A percentile compares a stretch with the other conserved stretches of the same genome.
Conservation (phyloP, 1,140 invertebrate genomes). For the Drosophila littoralis region DNA sequence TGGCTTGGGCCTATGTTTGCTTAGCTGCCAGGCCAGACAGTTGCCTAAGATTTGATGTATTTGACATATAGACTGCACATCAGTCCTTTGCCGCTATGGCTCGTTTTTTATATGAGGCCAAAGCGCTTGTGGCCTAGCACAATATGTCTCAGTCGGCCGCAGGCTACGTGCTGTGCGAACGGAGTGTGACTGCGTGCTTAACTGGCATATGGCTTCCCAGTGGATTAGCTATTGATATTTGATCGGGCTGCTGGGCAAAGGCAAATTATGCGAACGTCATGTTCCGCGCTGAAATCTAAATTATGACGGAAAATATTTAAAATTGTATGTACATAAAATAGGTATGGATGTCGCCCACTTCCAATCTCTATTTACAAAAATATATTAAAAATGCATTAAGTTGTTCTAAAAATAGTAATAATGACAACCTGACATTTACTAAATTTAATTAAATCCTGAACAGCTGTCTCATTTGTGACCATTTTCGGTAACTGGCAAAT, state of each 20-base stretch:
- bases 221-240: slow-evolving; percentile 40
- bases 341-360: neutral
- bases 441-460: slow-evolving; percentile 63
- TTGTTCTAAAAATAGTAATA: slow-evolving; percentile 6
- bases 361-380: slow-evolving; percentile 13
- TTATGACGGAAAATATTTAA: slow-evolving; percentile 52
- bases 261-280: neutral
- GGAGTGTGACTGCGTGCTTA: neutral
- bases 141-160: slow-evolving; percentile 76
- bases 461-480: slow-evolving; percentile 34
- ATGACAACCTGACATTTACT: slow-evolving; percentile 35
- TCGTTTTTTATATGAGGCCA: slow-evolving; percentile 62
- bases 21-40: slow-evolving; percentile 28
- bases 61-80: slow-evolving; percentile 70
- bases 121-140: slow-evolving; percentile 35
- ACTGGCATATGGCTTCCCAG: slow-evolving; percentile 14
- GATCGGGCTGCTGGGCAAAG: slow-evolving; percentile 11
- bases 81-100: slow-evolving; percentile 26
- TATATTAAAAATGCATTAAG: slow-evolving; percentile 63
- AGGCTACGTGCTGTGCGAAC: slow-evolving; percentile 19
- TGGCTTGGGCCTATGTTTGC: slow-evolving; percentile 42
- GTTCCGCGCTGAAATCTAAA: slow-evolving; percentile 15
- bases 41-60: slow-evolving; percentile 67
- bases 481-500: slow-evolving; percentile 2
- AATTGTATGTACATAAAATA: neutral